Percentiles rank a stretch among this genome's conserved stretches.
Evolutionary conservation across 2,113 vertebrate species (phyloP).

Genomic region (Manacus vitellinus): DNA sequence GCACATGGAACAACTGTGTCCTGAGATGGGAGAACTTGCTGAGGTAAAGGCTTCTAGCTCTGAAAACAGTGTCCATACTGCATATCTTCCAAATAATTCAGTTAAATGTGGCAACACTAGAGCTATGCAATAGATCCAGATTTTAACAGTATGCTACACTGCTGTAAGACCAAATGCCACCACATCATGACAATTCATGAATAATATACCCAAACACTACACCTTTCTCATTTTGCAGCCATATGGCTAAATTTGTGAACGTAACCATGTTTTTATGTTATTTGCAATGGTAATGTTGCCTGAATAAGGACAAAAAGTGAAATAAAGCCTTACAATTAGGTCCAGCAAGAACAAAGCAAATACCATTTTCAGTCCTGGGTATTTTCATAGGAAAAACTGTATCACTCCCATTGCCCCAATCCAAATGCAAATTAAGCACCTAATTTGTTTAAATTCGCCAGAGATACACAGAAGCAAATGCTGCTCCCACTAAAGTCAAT

Average conservation of each 20-base stretch:
- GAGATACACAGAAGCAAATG: not conserved
- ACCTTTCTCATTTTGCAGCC: not conserved
- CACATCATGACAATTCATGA: fast-evolving
- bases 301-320: not conserved
- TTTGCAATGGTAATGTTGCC: not conserved
- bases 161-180: not conserved
- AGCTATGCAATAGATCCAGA: not conserved
- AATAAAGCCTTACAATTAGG: not conserved
- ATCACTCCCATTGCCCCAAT: slow-evolving; percentile 8
- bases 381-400: not conserved
- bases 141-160: not conserved
- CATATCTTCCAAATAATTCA: not conserved
- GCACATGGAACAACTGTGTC: not conserved
- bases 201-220: not conserved
- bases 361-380: not conserved
- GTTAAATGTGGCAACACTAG: not conserved
- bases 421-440: slow-evolving; percentile 18
- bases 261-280: not conserved
- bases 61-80: not conserved
- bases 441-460: slow-evolving; percentile 31
- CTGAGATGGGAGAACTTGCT: not conserved
- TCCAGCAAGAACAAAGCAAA: not conserved
- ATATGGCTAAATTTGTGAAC: not conserved
- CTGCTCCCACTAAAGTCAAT: not conserved
- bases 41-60: not conserved